A percentile compares a stretch with the other conserved stretches of the same genome.
These are phyloP conservation scores for Chaenogobius annularis DNA, from an alignment of 2,113 vertebrate species.

Conservation along the genomic window DNA sequence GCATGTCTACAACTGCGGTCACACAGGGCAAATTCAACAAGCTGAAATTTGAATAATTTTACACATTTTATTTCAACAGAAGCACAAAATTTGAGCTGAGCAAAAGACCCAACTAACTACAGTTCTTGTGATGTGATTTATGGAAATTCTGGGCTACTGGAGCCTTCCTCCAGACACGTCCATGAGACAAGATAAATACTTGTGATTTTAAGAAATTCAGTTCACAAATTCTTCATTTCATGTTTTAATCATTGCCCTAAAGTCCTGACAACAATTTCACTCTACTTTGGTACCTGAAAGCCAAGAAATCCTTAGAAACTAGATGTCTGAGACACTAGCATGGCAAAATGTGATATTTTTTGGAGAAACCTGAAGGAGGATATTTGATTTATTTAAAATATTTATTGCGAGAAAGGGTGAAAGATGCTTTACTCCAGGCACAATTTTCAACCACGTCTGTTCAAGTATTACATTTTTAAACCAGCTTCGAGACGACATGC, in stretches of 20 bases:
- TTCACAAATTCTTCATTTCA: background rate
- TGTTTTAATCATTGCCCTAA: too few species aligned
- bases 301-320: too few species aligned
- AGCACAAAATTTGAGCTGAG: background rate
- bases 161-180: background rate
- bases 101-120: background rate
- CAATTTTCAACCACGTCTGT: background rate
- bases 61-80: background rate
- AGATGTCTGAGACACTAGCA: too few species aligned
- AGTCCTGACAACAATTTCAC: too few species aligned
- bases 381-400: too few species aligned
- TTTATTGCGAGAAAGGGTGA: too few species aligned
- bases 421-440: too few species aligned
- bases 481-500: background rate
- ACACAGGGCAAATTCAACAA: background rate
- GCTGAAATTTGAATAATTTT: constrained; percentile 5
- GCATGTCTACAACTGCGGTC: background rate
- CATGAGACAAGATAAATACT: background rate
- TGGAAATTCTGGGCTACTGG: too few species aligned
- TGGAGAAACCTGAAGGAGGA: too few species aligned
- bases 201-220: background rate
- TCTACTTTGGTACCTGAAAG: too few species aligned
- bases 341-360: too few species aligned
- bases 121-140: too few species aligned
- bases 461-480: background rate